These are phyloP conservation scores for Drosophila carrolli DNA, from an alignment of 1,140 invertebrate genomes.

Conservation along the genomic window DNA sequence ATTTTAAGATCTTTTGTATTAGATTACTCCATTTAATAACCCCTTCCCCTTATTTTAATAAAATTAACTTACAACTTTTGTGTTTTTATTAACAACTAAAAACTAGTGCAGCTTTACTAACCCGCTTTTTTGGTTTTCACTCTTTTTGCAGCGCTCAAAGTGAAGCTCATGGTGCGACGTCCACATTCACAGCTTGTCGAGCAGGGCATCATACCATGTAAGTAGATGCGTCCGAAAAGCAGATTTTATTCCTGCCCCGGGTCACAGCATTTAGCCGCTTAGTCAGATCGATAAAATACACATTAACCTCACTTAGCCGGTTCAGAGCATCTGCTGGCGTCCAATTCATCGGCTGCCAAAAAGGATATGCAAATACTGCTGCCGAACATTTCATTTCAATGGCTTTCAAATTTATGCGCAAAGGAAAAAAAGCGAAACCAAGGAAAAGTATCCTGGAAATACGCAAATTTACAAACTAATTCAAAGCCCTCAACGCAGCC, in stretches of 20 bases:
- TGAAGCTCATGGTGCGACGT: constrained; percentile 97
- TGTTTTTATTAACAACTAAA: not conserved
- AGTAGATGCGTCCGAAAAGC: constrained; percentile 86
- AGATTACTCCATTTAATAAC: too few relatives aligned
- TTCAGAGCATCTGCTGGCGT: constrained; percentile 29
- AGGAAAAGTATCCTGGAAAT: constrained; percentile 63
- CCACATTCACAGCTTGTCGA: constrained; percentile 97
- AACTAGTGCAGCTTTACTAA: constrained; percentile 30
- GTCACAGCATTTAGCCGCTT: constrained; percentile 33
- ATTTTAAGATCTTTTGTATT: too few relatives aligned
- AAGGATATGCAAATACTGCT: constrained; percentile 75
- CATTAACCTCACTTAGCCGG: constrained; percentile 70
- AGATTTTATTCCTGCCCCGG: constrained; percentile 4
- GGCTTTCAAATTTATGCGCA: constrained; percentile 72
- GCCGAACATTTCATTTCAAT: constrained; percentile 69
- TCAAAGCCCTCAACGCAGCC: constrained; percentile 67
- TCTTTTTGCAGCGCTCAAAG: constrained; percentile 95
- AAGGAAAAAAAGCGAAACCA: constrained; percentile 18
- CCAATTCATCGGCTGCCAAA: constrained; percentile 40
- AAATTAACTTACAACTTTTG: not conserved
- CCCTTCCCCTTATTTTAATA: too few relatives aligned
- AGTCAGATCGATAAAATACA: constrained; percentile 67
- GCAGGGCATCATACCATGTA: constrained; percentile 99
- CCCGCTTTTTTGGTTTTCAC: constrained; percentile 56
- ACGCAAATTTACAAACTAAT: constrained; percentile 81